A percentile compares a stretch with the other conserved stretches of the same genome.
Conservation (phyloP, 2,797 vertebrate species). For the Pipistrellus pygmaeus region DNA sequence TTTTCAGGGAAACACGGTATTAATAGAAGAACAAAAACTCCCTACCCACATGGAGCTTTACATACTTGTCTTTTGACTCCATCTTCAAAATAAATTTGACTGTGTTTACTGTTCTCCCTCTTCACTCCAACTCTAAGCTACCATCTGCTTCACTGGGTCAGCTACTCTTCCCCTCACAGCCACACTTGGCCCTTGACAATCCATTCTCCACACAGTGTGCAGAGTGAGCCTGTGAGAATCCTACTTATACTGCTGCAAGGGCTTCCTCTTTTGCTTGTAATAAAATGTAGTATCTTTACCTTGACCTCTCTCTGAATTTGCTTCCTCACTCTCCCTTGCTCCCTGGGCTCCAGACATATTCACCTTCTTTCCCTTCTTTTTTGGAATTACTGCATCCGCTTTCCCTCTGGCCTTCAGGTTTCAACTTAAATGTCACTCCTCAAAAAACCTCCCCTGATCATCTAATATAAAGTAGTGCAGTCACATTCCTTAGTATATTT, state of each 20-base stretch:
- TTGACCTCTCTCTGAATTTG: background rate
- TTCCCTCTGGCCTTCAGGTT: background rate
- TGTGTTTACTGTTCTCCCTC: background rate
- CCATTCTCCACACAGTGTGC: background rate
- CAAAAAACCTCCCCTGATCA: background rate
- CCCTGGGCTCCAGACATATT: background rate
- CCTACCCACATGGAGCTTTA: background rate
- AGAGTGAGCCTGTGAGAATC: background rate
- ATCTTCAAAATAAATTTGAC: background rate
- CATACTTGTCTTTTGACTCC: background rate
- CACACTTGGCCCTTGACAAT: background rate
- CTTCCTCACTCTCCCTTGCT: background rate
- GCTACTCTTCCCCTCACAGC: background rate
- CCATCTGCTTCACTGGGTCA: background rate
- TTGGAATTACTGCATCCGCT: background rate
- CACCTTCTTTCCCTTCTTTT: background rate
- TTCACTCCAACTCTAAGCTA: background rate
- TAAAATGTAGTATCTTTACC: background rate
- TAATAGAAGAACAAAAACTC: background rate
- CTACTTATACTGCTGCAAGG: no score
- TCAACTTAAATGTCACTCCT: background rate
- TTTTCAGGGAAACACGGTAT: background rate
- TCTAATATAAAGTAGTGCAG: background rate
- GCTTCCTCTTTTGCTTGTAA: background rate
- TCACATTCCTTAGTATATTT: background rate